phyloP scores from a whole-genome alignment of 2,888 invertebrate genomes.

The Chymomyza caudatula region DNA sequence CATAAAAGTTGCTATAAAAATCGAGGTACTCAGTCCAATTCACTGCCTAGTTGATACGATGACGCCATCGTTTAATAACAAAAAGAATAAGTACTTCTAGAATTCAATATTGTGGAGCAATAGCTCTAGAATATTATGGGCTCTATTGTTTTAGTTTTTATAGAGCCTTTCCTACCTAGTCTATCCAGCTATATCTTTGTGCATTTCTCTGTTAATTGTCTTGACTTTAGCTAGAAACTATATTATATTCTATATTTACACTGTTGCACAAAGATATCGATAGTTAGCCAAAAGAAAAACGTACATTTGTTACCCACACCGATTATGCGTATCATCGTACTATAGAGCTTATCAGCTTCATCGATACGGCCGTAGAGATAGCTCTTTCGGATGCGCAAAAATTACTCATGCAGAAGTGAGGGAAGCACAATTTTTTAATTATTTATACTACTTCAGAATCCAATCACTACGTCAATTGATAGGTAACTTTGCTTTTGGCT shows the following conservation, averaged over 20 bases:
- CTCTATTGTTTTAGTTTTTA: not conserved
- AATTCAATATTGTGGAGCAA: not conserved
- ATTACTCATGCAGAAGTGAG: constrained; percentile 38
- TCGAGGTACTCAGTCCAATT: not conserved
- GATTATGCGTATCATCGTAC: constrained; percentile 49
- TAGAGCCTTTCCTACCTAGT: too few relatives aligned
- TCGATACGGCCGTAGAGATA: not conserved
- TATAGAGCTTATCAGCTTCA: not conserved
- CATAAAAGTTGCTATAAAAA: not conserved
- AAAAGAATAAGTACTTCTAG: not conserved
- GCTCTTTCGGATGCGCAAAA: not conserved
- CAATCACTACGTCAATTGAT: not conserved
- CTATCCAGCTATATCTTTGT: not conserved
- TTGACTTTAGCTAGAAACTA: not conserved
- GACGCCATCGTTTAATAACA: not conserved
- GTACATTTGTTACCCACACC: constrained; percentile 25
- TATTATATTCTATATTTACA: not conserved
- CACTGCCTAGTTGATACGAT: not conserved
- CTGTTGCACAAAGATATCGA: not conserved
- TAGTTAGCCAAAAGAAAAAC: constrained; percentile 29
- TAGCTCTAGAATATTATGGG: not conserved
- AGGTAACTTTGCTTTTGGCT: too few relatives aligned
- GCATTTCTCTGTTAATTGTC: not conserved
- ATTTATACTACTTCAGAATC: constrained; percentile 7
- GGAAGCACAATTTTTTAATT: constrained; percentile 10